Evolutionary conservation across 2,888 invertebrate genomes (phyloP), one percentile per base, ranked within the genome.

Genomic region (Nephrocerus scutellatus): DNA sequence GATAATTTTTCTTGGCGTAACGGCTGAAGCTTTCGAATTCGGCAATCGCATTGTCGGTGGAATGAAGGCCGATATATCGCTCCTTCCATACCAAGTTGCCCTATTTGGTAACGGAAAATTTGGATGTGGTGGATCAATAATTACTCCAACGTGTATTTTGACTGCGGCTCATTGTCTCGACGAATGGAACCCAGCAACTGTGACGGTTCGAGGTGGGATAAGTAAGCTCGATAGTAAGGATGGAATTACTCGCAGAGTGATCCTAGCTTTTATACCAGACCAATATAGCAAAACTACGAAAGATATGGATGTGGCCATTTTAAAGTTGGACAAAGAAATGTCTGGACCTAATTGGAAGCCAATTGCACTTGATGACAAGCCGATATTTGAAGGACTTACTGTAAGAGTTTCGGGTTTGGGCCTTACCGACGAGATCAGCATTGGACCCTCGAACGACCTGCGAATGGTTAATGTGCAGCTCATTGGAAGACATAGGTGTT

Each of bases 1-100:
- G n/a, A n/a, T n/a, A n/a, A n/a, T n/a, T n/a, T n/a, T n/a, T n/a
- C n/a, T n/a, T n/a, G n/a, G n/a, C n/a, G n/a, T n/a, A n/a, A n/a
- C n/a, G n/a, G n/a, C n/a, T n/a, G n/a, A n/a, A n/a, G n/a, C n/a
- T n/a, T n/a, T n/a, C n/a, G n/a, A n/a, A n/a, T n/a, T n/a, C n/a
- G n/a, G n/a, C n/a, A n/a, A n/a, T n/a, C 62, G 63, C 13, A 56
- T 66, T 20, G 53, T 65, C 2, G 64, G 65, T 4, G 66, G 64
- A 3, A 18, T 41, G 4, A 39, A 43, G 4, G 52, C 54, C 3
- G 35, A 46, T 10, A 49, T 57, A 10, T 35, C 39, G 3, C 28
- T 51, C 6, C 43, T 55, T 15, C 59, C 64, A 3, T 56, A 61
- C 41, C 52, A 62, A 41, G 55, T 65, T 10, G 58, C 59, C 24